Percentiles rank a stretch among this genome's conserved stretches.
Evolutionary conservation across 2,113 vertebrate species (phyloP).

Genomic region (Chlamydotis undulata): DNA sequence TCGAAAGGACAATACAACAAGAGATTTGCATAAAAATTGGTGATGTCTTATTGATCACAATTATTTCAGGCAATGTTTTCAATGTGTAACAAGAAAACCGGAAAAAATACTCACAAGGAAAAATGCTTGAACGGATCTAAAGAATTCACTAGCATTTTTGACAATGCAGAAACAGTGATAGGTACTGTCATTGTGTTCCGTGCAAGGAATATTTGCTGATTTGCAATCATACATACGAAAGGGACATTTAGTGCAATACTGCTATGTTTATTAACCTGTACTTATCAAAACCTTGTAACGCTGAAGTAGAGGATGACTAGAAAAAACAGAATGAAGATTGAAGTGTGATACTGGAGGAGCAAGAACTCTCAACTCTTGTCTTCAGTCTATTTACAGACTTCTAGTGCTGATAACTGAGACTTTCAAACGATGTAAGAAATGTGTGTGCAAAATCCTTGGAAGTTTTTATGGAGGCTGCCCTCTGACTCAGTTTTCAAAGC

Average conservation of each 20-base stretch:
- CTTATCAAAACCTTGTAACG: not conserved
- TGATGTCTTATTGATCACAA: fast-evolving
- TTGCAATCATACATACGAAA: not conserved
- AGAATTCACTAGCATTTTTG: not conserved
- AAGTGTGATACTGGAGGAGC: not conserved
- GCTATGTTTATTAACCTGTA: not conserved
- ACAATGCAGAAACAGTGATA: fast-evolving
- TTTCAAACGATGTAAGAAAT: not conserved
- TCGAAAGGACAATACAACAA: not conserved
- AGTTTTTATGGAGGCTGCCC: not conserved
- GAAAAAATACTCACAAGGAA: not conserved
- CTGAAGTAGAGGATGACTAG: not conserved
- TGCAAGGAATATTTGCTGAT: not conserved
- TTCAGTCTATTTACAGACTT: not conserved
- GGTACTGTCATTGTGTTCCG: not conserved
- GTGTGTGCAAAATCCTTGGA: not conserved
- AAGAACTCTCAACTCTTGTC: not conserved
- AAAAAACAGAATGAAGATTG: not conserved
- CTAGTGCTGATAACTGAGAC: not conserved
- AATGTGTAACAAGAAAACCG: not conserved
- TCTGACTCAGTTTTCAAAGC: conserved; percentile 16
- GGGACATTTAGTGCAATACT: not conserved
- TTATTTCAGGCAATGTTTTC: not conserved
- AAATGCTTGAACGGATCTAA: not conserved
- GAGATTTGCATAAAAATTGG: not conserved